Evolutionary conservation across 23 tunicate species (phyloP), one percentile per base, ranked within the genome.

Genomic region (Halocynthia roretzi): DNA sequence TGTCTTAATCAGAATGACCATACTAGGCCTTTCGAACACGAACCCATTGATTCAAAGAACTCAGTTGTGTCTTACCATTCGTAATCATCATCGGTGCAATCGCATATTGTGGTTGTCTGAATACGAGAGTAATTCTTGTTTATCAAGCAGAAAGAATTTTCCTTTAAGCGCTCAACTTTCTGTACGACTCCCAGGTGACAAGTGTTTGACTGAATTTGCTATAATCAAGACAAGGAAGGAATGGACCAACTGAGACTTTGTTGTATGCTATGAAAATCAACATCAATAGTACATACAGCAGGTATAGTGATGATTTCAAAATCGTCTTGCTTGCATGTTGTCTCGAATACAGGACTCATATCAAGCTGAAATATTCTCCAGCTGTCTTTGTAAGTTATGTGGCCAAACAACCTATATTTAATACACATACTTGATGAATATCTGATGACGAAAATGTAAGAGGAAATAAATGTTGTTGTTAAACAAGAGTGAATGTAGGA

Each of bases 341-440:
- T 58, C 22, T 64, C 21, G 31, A 87, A 83, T 7, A 93, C 69
- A 5, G 84, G 84, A 51, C 83, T 71, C 65, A 87, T 9, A 40
- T 93, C 94, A 63, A 87, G 81, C 20, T 84, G 77, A 77, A 76
- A 93, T 8, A 87, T 19, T 60, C 77, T 93, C 94, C 98, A 93
- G 56, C 77, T 81, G 19, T 88, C 87, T 20, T 66, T 44, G 67
- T 80, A 79, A 58, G 66, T 82, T 21, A 73, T 64, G 57, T 92
- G 98, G 6, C 92, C 92, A 60, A 92, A 92, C 56, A 92, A 76
- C 44, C 44, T 31, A 31, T 31, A 31, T 31, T 31, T 31, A 31
- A 31, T 31, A 31, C 44, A 31, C 44, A 31, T 31, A 31, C 44
- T 31, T 31, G 44, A 31, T 31, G 44, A 31, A 31, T 31, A 31